These are phyloP conservation scores for Corythucha ciliata DNA, from an alignment of 2,888 invertebrate genomes.

Conservation along the genomic window DNA sequence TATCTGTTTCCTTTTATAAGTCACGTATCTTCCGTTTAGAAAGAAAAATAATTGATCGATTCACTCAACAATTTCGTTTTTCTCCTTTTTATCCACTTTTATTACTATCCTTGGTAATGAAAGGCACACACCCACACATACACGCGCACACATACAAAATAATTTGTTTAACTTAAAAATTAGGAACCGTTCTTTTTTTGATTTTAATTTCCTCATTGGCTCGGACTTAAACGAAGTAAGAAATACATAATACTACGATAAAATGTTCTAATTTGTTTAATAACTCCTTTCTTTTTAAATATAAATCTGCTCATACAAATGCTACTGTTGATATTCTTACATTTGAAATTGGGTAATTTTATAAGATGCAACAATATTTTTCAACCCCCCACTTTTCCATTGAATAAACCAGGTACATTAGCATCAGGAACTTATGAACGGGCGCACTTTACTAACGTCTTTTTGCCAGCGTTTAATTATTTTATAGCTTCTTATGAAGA, in stretches of 20 bases:
- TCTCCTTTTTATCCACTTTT: no score
- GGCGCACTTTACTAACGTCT: constrained; percentile 20
- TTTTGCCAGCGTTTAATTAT: no score
- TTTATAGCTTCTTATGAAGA: no score
- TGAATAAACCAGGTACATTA: constrained; percentile 27
- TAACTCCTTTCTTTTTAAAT: no score
- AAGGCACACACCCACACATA: constrained; percentile 35
- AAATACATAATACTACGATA: constrained; percentile 28
- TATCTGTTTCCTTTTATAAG: no score
- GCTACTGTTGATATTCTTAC: constrained; percentile 27
- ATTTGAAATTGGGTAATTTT: constrained; percentile 19
- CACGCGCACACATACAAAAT: constrained; percentile 33
- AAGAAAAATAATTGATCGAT: no score
- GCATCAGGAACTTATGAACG: constrained; percentile 28
- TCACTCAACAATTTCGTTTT: no score
- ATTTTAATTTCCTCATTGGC: constrained; percentile 33
- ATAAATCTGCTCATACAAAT: constrained; percentile 26
- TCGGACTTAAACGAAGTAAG: constrained; percentile 31
- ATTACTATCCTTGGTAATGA: constrained; percentile 34
- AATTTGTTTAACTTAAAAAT: constrained; percentile 33
- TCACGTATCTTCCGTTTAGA: no score
- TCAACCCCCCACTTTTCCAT: constrained; percentile 20
- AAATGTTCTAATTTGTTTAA: constrained; percentile 21
- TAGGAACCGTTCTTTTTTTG: constrained; percentile 34
- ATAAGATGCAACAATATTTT: constrained; percentile 20